Percentiles rank a stretch among this genome's conserved stretches.
Evolutionary conservation across 2,888 invertebrate species (phyloP).

Genomic region (Tanytarsus gracilentus): DNA sequence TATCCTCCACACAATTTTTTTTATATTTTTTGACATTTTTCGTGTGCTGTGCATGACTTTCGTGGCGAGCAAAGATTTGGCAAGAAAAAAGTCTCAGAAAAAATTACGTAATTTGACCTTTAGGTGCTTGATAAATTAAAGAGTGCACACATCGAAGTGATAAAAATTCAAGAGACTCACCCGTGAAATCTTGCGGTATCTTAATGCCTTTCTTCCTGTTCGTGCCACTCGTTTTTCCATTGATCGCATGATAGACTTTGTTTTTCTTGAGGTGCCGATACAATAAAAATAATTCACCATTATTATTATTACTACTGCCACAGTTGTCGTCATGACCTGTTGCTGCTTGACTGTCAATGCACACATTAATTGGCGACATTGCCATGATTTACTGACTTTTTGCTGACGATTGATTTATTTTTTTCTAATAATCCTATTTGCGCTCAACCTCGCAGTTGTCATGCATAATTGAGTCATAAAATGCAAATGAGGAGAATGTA

Average conservation of each 20-base stretch:
- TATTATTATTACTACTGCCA: constrained; percentile 19
- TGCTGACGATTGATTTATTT: constrained; percentile 11
- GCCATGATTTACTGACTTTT: constrained; percentile 11
- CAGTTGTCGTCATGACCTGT: background rate
- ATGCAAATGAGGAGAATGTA: too few species aligned
- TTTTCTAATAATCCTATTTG: constrained; percentile 2
- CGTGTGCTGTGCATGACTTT: too few species aligned
- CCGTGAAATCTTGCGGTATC: constrained; percentile 44
- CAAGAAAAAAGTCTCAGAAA: too few species aligned
- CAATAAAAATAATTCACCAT: constrained; percentile 40
- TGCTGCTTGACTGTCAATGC: background rate
- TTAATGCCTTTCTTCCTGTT: constrained; percentile 42
- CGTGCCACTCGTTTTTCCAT: constrained; percentile 39
- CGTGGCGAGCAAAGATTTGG: too few species aligned
- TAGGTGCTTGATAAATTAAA: too few species aligned
- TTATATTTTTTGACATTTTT: too few species aligned
- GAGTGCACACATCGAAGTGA: too few species aligned
- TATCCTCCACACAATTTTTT: too few species aligned
- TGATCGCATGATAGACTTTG: constrained; percentile 41
- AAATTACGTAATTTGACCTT: too few species aligned
- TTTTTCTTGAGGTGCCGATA: constrained; percentile 41
- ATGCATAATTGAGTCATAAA: too few species aligned
- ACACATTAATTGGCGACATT: background rate
- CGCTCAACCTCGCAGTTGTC: background rate
- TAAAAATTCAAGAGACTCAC: constrained; percentile 33